Evolutionary conservation across 2,113 vertebrate genomes (phyloP), one percentile per base, ranked within the genome.

Genomic region (Calyptommatus sinebrachiatus): DNA sequence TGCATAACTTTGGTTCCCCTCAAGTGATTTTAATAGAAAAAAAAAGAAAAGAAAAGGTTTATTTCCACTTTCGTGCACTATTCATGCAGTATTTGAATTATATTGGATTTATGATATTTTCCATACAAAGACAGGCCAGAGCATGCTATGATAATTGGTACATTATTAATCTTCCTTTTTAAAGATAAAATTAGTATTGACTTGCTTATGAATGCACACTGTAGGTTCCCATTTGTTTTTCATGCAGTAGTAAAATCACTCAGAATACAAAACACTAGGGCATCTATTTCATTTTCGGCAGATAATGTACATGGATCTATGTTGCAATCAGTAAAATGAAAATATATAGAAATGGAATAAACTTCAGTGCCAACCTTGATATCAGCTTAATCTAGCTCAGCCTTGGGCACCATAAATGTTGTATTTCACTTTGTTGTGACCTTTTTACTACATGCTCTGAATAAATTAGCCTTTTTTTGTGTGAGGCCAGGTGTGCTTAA

Each of bases 111-210:
- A 85, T 73, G 57, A 50, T 50, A 0, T 63, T 1, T 84, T 50
- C 91, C 86, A 89, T 83, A 76, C 75, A 78, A 85, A 82, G 76
- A 67, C 26, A 35, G 89, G 81, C 86, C 0, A 21, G 0, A 63
- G 81, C 5, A 0, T 50, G 78, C 68, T 69, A 80, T 73, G 73
- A 88, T 82, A 77, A 79, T 84, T 69, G 89, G 86, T 84, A 90
- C 82, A 77, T 84, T 88, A 81, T 90, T 91, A 86, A 76, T 74
- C 80, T 83, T 71, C 85, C 84, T 88, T 90, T 88, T 86, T 89
- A 89, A 78, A 84, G 84, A 76, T 79, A 82, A 85, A 91, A 87
- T 22, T 72, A 48, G 81, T 88, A 45, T 81, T 86, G 88, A 82
- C 78, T 82, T 81, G 83, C 62, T 82, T 62, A 20, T 63, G 84